Percentiles rank a stretch among this genome's conserved stretches.
Evolutionary conservation across 2,797 vertebrate genomes (phyloP).

Genomic region (Anguilla obscura): DNA sequence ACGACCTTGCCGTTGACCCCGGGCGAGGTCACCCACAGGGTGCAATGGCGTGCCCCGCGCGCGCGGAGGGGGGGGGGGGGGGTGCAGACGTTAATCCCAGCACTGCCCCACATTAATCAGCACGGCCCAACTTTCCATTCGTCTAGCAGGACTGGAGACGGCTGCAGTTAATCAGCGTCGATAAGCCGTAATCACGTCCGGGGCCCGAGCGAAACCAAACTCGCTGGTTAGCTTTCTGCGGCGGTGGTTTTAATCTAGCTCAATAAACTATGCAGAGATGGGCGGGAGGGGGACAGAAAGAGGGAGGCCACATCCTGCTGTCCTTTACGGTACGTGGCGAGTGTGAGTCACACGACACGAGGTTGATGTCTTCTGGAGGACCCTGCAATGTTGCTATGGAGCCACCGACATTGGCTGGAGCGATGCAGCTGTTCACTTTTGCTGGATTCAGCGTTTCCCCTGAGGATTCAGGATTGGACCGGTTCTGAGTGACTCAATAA

Average conservation of each 20-base stretch:
- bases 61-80: neutral
- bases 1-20: neutral
- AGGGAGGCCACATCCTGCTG: neutral
- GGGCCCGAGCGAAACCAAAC: neutral
- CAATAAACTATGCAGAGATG: neutral
- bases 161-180: neutral
- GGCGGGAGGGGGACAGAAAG: neutral
- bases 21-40: neutral
- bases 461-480: neutral
- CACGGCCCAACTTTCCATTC: neutral
- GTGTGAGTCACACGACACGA: conserved; percentile 44
- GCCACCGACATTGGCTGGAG: conserved; percentile 39
- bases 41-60: too few species aligned
- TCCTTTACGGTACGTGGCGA: neutral
- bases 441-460: neutral
- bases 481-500: neutral
- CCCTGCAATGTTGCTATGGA: conserved; percentile 50
- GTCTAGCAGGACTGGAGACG: neutral
- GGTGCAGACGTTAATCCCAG: neutral
- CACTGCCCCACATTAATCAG: neutral
- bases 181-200: neutral
- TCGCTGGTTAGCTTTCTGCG: neutral
- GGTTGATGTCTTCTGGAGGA: conserved; percentile 37
- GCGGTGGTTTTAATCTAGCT: neutral
- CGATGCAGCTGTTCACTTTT: conserved; percentile 30